Evolutionary conservation across 2,113 vertebrate genomes (phyloP), one percentile per base, ranked within the genome.

Genomic region (Cygnus buccinator): DNA sequence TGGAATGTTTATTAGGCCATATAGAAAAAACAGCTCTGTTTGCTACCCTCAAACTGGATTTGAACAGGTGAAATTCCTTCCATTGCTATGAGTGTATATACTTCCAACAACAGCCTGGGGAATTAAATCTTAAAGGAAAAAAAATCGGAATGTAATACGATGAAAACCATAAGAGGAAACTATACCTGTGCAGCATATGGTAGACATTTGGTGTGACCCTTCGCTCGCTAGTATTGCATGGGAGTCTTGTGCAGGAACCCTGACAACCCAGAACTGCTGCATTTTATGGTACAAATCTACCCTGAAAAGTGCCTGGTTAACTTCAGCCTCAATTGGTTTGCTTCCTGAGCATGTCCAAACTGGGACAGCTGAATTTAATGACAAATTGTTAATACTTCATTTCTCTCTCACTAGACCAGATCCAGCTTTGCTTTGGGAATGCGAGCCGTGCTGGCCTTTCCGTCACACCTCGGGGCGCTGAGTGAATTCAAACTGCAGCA

Each of bases 151-250:
- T 15, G 54, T 82, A 65, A 80, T 94, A 57, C 71, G 84, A 91
- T 95, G 84, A 77, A 94, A 98, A 93, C 50, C 93, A 95, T 81
- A 63, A 96, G 92, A 95, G 93, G 93, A 93, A 95, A 72, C 90
- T 87, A 68, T 94, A 92, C 87, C 93, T 91, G 92, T 95, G 93
- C 92, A 97, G 90, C 94, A 92, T 96, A 90, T 85, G 90, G 97
- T 84, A 93, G 93, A 93, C 79, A 88, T 97, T 97, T 96, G 89
- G 93, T 92, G 90, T 97, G 97, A 96, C 91, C 95, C 94, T 97
- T 93, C 68, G 63, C 46, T 46, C 95, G 89, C 95, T 97, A 90
- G 74, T 93, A 85, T 95, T 81, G 80, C 89, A 96, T 59, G 66
- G 97, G 91, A 97, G 97, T 94, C 92, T 94, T 96, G 95, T 93